Percentiles rank a stretch among this genome's conserved stretches.
phyloP scores from a whole-genome alignment of 2,888 invertebrate species.

The Lochmaea crataegi region DNA sequence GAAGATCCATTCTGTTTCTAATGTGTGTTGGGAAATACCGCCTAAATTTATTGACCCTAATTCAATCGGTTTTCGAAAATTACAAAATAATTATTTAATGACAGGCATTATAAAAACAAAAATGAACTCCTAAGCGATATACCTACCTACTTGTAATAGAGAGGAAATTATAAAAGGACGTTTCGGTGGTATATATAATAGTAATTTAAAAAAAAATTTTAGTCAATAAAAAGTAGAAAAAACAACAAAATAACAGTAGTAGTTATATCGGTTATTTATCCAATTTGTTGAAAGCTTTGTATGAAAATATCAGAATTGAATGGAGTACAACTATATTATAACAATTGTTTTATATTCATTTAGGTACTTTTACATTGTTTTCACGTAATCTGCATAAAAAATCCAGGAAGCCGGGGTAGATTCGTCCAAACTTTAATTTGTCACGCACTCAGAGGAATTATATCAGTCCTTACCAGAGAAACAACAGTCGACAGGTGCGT shows the following conservation, averaged over 20 bases:
- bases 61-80: slow-evolving; percentile 39
- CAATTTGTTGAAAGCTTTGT: background rate
- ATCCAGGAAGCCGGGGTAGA: too few relatives aligned
- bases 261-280: background rate
- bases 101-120: slow-evolving; percentile 34
- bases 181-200: background rate
- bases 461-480: too few relatives aligned
- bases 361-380: too few relatives aligned
- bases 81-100: slow-evolving; percentile 42
- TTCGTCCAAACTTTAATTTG: too few relatives aligned
- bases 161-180: slow-evolving; percentile 12
- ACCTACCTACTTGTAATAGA: slow-evolving; percentile 11
- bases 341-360: too few relatives aligned
- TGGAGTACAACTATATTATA: too few relatives aligned
- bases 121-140: slow-evolving; percentile 15
- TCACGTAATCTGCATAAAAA: too few relatives aligned
- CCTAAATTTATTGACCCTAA: slow-evolving; percentile 38
- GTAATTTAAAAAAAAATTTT: background rate
- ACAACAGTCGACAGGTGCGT: too few relatives aligned
- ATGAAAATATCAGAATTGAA: too few relatives aligned
- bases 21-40: slow-evolving; percentile 23
- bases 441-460: too few relatives aligned
- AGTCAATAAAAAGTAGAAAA: too few relatives aligned
- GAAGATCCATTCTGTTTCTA: slow-evolving; percentile 20
- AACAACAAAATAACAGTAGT: background rate